Evolutionary conservation across 2,797 vertebrate species (phyloP).

Genomic region (Oreochromis mossambicus): DNA sequence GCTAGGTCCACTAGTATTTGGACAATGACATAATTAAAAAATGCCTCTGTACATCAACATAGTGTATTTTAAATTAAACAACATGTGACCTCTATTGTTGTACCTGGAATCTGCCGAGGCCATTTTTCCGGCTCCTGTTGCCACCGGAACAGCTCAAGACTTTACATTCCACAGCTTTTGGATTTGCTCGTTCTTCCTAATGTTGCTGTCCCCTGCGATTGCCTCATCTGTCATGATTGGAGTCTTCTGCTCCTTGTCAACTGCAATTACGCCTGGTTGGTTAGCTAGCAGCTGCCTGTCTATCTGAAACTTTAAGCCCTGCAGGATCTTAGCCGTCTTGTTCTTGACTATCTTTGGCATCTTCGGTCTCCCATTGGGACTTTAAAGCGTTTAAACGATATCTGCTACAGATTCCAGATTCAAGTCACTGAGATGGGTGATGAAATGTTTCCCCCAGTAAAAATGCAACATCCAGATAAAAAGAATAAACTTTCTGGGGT

Average conservation of each 20-base stretch:
- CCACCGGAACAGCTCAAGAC: background rate
- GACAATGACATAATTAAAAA: background rate
- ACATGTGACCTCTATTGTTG: background rate
- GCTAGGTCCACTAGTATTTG: background rate
- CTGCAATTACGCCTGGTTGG: background rate
- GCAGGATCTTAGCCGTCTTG: background rate
- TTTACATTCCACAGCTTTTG: background rate
- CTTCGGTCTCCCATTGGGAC: background rate
- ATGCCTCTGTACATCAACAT: background rate
- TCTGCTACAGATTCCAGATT: background rate
- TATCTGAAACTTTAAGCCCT: background rate
- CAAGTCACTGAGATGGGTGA: background rate
- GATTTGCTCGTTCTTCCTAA: background rate
- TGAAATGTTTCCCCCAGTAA: background rate
- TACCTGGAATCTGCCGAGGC: background rate
- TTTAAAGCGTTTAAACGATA: background rate
- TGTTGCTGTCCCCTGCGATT: background rate
- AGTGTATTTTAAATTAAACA: background rate
- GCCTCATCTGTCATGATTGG: background rate
- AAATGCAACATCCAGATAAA: background rate
- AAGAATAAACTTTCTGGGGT: background rate
- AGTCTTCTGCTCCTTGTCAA: background rate
- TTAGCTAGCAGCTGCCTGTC: background rate
- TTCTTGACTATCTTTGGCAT: background rate
- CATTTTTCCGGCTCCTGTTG: rapidly evolving